phyloP scores from a whole-genome alignment of 1,140 invertebrate species.

The Solen grandis region DNA sequence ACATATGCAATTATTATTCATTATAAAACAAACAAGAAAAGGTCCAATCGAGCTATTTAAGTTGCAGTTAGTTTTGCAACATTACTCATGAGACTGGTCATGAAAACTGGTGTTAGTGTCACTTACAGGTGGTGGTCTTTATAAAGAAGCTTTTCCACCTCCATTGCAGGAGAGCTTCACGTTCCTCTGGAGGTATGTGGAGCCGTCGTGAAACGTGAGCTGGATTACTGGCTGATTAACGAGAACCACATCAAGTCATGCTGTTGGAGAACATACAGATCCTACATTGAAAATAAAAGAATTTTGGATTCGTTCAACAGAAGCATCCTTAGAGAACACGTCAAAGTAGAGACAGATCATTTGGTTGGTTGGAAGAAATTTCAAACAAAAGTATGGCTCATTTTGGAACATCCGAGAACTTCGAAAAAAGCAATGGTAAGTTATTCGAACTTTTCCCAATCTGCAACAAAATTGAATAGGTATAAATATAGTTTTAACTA shows the following conservation, averaged over 20 bases:
- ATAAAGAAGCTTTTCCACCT: too few relatives aligned
- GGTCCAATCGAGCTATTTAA: too few relatives aligned
- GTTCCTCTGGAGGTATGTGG: conserved; percentile 81
- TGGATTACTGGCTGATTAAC: conserved; percentile 81
- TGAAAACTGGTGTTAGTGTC: too few relatives aligned
- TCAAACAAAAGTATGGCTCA: conserved; percentile 76
- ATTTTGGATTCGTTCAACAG: conserved; percentile 76
- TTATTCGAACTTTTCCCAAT: too few relatives aligned
- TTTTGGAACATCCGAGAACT: conserved; percentile 75
- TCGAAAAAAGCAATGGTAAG: conserved; percentile 75
- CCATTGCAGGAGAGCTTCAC: conserved; percentile 80
- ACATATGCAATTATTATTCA: too few relatives aligned
- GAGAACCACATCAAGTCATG: conserved; percentile 78
- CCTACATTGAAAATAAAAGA: conserved; percentile 77
- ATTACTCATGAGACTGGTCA: too few relatives aligned
- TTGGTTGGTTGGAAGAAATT: conserved; percentile 70
- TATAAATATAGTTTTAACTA: too few relatives aligned
- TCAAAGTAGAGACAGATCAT: conserved; percentile 66
- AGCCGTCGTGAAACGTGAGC: conserved; percentile 80
- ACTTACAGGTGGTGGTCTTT: too few relatives aligned
- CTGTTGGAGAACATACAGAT: conserved; percentile 77
- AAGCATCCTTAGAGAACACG: conserved; percentile 69
- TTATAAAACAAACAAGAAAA: too few relatives aligned
- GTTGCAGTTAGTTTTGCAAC: too few relatives aligned
- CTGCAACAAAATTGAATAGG: too few relatives aligned